Evolutionary conservation across 2,113 vertebrate genomes (phyloP), one percentile per base, ranked within the genome.

Genomic region (Mustela lutreola): DNA sequence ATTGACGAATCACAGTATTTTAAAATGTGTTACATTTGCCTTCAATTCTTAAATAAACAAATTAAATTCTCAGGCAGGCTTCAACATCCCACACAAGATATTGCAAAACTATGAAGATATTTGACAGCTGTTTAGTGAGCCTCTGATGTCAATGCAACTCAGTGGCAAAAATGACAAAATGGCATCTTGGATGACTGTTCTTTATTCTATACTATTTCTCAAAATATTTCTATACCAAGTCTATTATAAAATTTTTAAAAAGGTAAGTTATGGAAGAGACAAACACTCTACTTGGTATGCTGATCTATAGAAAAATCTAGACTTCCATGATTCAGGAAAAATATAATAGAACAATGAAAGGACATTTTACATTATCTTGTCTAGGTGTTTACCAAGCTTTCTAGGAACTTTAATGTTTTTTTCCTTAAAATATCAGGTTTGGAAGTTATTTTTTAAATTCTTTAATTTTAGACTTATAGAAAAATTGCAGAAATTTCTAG

Each of bases 141-240:
- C 26, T 76, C 8, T 53, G 5, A 16, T 22, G 26, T 2, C 14
- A 48, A 33, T 45, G n/a, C 14, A 45, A 31, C 7, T 14, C n/a
- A 92, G 21, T 5, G 24, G 18, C 9, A 63, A 76, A 70, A 83
- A 70, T 39, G 39, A 87, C 14, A 67, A 85, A 96, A 86, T 42
- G 28, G 12, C 0, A 45, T 36, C 3, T 87, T 56, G 16, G 11
- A 45, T 39, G 22, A 67, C 19, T 11, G 7, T 33, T 8, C 67
- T 83, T 95, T 80, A 63, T 71, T 82, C 82, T 83, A 14, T 76
- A n/a, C 80, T 36, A 53, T 62, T 95, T 88, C 56, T 88, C 4
- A 36, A 89, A 73, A 28, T 87, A 31, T 60, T 36, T 33, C 5
- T 76, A 56, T 58, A 42, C 2, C 18, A 53, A 79, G 0, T 71